Conservation (phyloP, 2,797 vertebrate species). For the Diplodus sargus region DNA sequence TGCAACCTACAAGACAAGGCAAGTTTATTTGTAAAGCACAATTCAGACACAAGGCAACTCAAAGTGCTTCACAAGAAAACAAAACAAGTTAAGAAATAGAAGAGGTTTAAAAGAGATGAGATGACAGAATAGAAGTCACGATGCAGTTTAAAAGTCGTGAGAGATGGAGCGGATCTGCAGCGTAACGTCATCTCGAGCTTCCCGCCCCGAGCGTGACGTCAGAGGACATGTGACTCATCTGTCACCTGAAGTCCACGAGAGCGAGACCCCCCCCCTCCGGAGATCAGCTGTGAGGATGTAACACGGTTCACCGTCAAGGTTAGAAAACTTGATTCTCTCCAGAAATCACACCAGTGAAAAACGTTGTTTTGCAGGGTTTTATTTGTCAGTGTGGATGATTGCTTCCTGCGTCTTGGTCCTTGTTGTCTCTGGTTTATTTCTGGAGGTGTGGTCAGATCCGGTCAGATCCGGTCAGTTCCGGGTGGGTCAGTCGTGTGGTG, state of each 20-base stretch:
- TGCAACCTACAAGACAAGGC: too few species aligned
- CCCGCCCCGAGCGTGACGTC: too few species aligned
- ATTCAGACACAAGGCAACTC: too few species aligned
- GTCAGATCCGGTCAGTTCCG: conserved; percentile 62
- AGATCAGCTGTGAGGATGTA: neutral
- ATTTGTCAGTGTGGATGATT: conserved; percentile 39
- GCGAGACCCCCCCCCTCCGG: neutral
- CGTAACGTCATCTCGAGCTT: too few species aligned
- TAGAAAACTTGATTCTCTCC: conserved; percentile 9
- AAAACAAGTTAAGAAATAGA: too few species aligned
- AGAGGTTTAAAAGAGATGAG: too few species aligned
- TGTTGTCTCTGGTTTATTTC: conserved; percentile 59
- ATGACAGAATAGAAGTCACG: too few species aligned
- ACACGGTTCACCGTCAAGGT: neutral
- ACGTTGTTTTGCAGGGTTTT: conserved; percentile 25
- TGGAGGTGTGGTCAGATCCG: conserved; percentile 65
- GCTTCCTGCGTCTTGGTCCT: conserved; percentile 40
- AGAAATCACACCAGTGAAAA: conserved; percentile 45
- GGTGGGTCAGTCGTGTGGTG: conserved; percentile 66
- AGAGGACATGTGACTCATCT: neutral
- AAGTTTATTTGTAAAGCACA: too few species aligned
- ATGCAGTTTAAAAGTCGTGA: too few species aligned
- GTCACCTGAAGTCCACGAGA: neutral
- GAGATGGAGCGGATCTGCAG: too few species aligned
- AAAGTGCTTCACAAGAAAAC: too few species aligned